phyloP scores from a whole-genome alignment of 2,797 vertebrate species.

The Poeciliopsis turneri region DNA sequence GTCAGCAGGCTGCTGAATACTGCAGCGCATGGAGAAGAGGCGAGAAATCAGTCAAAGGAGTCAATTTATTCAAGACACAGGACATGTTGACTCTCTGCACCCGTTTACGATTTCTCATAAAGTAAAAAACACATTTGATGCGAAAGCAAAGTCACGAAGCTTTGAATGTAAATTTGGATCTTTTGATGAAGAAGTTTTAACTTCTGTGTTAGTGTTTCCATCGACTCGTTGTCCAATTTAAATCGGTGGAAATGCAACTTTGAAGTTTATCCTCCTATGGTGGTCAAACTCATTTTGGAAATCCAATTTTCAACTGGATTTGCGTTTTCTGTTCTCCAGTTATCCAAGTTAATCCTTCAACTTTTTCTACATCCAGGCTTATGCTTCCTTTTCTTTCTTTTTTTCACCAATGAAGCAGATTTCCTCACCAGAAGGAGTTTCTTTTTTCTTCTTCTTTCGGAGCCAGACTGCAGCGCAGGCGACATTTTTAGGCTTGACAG shows the following conservation, averaged over 20 bases:
- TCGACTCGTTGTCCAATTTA: background rate
- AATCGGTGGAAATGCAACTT: background rate
- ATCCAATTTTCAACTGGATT: background rate
- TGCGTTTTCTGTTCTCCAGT: background rate
- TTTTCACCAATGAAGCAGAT: slow-evolving; percentile 6
- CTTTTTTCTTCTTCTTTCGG: background rate
- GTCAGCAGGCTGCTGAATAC: background rate
- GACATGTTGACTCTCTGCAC: background rate
- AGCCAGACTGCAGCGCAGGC: background rate
- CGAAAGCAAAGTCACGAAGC: background rate
- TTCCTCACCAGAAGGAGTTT: background rate
- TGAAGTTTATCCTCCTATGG: background rate
- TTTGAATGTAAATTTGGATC: background rate
- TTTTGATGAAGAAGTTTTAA: background rate
- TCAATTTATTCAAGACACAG: background rate
- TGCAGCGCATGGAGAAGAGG: background rate
- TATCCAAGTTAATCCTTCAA: background rate
- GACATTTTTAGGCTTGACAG: background rate
- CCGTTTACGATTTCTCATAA: background rate
- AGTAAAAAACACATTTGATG: background rate
- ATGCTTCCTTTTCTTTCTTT: background rate
- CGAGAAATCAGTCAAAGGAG: background rate
- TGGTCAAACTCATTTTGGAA: background rate
- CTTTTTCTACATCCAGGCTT: background rate
- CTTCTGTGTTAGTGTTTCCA: background rate